Percentiles rank a stretch among this genome's conserved stretches.
Evolutionary conservation across 2,113 vertebrate species (phyloP).

Genomic region (Daubentonia madagascariensis): DNA sequence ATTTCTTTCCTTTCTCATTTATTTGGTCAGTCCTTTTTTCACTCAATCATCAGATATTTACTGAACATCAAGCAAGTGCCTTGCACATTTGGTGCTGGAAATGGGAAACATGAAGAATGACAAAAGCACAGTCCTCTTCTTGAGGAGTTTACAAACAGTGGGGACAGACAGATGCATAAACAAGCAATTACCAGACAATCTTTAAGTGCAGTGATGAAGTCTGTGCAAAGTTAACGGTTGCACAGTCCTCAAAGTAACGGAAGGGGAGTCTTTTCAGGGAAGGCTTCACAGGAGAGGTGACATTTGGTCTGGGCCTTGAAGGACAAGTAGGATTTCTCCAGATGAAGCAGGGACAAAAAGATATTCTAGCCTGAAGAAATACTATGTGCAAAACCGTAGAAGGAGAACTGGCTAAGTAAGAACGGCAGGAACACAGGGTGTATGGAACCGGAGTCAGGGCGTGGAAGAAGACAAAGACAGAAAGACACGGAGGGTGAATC

Average conservation of each 20-base stretch:
- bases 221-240: background rate
- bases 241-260: background rate
- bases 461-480: background rate
- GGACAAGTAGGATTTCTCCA: background rate
- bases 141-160: background rate
- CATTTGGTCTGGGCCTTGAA: background rate
- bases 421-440: background rate
- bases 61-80: background rate
- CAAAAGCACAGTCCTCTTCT: background rate
- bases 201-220: background rate
- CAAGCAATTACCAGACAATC: background rate
- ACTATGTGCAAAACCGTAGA: background rate
- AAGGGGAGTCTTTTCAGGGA: background rate
- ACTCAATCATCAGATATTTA: constrained; percentile 2
- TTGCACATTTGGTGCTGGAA: background rate
- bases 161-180: background rate
- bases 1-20: background rate
- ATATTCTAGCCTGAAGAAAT: background rate
- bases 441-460: background rate
- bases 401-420: background rate
- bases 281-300: background rate
- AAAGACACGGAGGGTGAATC: background rate
- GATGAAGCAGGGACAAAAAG: background rate
- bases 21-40: background rate
- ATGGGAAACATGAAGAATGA: background rate